Percentiles rank a stretch among this genome's conserved stretches.
These are phyloP conservation scores for Lasioglossum albipes DNA, from an alignment of 1,140 invertebrate species.

Conservation along the genomic window DNA sequence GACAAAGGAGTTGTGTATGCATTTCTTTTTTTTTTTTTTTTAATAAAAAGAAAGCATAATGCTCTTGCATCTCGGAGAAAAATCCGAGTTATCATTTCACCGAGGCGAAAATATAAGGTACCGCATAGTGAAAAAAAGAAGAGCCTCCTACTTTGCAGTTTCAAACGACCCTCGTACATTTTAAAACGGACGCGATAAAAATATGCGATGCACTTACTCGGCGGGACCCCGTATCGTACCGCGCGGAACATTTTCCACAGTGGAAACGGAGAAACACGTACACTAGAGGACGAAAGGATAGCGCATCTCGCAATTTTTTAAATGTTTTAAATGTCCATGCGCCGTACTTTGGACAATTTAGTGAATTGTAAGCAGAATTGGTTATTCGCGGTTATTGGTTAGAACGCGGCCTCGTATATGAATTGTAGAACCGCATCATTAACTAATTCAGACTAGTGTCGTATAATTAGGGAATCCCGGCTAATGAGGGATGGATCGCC, in stretches of 20 bases:
- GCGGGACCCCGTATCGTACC: neutral
- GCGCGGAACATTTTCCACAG: no score
- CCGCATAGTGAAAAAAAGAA: neutral
- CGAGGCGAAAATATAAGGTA: neutral
- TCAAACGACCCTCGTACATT: constrained; percentile 3
- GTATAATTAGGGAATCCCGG: constrained; percentile 16
- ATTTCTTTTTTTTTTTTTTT: neutral
- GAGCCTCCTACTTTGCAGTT: neutral
- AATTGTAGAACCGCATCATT: neutral
- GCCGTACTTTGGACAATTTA: no score
- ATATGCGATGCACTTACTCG: neutral
- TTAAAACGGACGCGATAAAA: constrained; percentile 13
- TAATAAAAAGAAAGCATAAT: neutral
- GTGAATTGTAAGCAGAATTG: no score
- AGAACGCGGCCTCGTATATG: no score
- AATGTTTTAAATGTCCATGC: no score
- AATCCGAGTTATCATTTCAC: constrained; percentile 1
- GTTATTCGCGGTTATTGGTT: no score
- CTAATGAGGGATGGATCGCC: constrained; percentile 28
- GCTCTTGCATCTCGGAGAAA: neutral
- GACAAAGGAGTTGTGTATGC: neutral
- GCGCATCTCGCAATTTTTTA: no score
- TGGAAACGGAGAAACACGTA: neutral
- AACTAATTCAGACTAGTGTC: constrained; percentile 1
- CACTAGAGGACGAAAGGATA: no score